These are phyloP conservation scores for western clawed frog (Xenopus tropicalis) DNA, from an alignment of 2,113 vertebrate species.

Conservation along the genomic window DNA sequence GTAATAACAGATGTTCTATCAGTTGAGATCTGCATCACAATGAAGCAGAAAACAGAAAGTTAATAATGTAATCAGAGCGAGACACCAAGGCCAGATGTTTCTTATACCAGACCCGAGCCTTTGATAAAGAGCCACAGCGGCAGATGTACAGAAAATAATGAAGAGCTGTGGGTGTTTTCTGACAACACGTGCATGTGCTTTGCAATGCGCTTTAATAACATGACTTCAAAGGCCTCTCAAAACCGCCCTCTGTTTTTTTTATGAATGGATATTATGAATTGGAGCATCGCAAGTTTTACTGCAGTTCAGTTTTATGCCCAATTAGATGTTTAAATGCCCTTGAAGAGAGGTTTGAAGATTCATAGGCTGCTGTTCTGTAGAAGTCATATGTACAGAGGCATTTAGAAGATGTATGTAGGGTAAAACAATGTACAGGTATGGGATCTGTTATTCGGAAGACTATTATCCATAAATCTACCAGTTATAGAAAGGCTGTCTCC, in stretches of 20 bases:
- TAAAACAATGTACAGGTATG: too few relatives aligned
- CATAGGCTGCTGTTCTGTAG: too few relatives aligned
- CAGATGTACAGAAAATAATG: slow-evolving; percentile 10
- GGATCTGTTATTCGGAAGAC: too few relatives aligned
- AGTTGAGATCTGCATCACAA: slow-evolving; percentile 8
- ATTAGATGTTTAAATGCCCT: background rate
- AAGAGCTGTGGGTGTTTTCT: background rate
- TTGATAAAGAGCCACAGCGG: slow-evolving; percentile 34
- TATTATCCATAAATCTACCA: too few relatives aligned
- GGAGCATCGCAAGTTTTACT: background rate
- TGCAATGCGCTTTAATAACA: background rate
- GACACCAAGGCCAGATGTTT: slow-evolving; percentile 25
- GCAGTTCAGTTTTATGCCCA: background rate
- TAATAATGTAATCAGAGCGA: slow-evolving; percentile 16
- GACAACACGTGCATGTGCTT: background rate
- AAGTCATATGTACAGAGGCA: too few relatives aligned
- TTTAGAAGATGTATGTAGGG: too few relatives aligned
- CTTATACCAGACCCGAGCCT: slow-evolving; percentile 14
- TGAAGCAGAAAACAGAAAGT: slow-evolving; percentile 5
- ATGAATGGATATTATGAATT: background rate
- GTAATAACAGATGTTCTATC: slow-evolving; percentile 23
- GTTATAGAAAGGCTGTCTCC: too few relatives aligned
- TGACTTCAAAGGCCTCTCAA: slow-evolving; percentile 14
- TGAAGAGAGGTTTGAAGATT: too few relatives aligned
- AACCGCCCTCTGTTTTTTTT: background rate